A percentile compares a stretch with the other conserved stretches of the same genome.
Conservation (phyloP, 2,113 vertebrate species). For the Neolamprologus longior region DNA sequence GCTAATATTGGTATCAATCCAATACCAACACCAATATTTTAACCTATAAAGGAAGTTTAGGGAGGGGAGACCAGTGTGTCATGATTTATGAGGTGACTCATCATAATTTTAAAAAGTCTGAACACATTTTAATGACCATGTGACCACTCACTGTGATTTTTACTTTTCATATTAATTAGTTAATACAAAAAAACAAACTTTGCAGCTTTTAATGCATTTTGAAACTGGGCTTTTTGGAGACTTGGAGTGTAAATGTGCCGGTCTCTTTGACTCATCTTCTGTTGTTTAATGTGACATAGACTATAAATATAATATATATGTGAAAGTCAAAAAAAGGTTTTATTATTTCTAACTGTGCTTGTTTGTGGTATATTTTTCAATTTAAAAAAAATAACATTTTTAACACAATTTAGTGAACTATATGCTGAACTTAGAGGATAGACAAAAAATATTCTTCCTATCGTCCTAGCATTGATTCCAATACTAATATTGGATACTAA, state of each 20-base stretch:
- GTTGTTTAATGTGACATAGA: background rate
- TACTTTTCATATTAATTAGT: background rate
- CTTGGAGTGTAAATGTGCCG: background rate
- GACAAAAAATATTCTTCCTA: background rate
- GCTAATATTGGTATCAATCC: background rate
- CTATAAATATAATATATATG: background rate
- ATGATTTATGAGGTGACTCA: background rate
- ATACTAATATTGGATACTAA: background rate
- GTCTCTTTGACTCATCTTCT: background rate
- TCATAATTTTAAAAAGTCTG: background rate
- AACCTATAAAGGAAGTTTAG: background rate
- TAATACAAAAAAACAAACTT: background rate
- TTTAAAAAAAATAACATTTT: rapidly evolving
- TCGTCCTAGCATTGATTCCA: background rate
- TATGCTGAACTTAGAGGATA: background rate
- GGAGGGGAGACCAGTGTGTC: background rate
- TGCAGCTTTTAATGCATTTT: background rate
- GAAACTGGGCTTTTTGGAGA: background rate
- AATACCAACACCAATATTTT: background rate
- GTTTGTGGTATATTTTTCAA: background rate
- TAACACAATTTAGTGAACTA: background rate
- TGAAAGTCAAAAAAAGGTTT: background rate
- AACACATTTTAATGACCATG: background rate
- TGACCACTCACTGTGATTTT: background rate
- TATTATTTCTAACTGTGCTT: background rate